Base-by-base conservation (phyloP, 2,797 vertebrate species). In the Leucoraja ocellata region DNA sequence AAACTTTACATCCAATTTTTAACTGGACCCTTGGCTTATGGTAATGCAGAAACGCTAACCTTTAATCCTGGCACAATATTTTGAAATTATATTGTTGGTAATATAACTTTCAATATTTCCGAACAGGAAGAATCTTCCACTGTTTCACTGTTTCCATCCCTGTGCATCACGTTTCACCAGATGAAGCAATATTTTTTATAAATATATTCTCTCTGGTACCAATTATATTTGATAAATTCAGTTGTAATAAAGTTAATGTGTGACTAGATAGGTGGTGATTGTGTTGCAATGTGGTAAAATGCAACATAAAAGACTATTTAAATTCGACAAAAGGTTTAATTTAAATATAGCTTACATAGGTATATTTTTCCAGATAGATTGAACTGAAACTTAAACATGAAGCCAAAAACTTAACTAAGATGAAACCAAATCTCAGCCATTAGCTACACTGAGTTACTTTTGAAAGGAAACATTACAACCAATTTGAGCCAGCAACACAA, bases 61-160 rank as follows among this genome's bases (percentile, higher is more conserved):
- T 88, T 18, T 88, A 36, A 68, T 68, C 63, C 68, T 68, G 84
- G 63, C 84, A 88, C n/a, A 88, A 68, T 68, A 68, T 32, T 68
- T 88, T 88, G 14, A 88, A 88, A 88, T 14, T 68, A 68, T 68
- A 36, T 68, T 18, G 84, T 68, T 88, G 32, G 61, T 88, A 86
- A 68, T 88, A 68, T 23, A 88, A 32, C 84, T 88, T 73, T 54
- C 36, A 91, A 91, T 73, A 71, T 71, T 91, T 74, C 46, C 36
- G 46, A 21, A 68, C 88, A 54, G 71, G 25, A 71, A 76, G 68
- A 91, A 92, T 92, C 23, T 5, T 91, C 1, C 36, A 4, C 58
- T 61, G 71, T 54, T 74, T 25, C 73, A 39, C 58, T 61, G 71
- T 54, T 74, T 25, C 73, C 25, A 92, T 14, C 90, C 76, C 10